phyloP scores from a whole-genome alignment of 2,797 vertebrate species.

The Helostoma temminkii region DNA sequence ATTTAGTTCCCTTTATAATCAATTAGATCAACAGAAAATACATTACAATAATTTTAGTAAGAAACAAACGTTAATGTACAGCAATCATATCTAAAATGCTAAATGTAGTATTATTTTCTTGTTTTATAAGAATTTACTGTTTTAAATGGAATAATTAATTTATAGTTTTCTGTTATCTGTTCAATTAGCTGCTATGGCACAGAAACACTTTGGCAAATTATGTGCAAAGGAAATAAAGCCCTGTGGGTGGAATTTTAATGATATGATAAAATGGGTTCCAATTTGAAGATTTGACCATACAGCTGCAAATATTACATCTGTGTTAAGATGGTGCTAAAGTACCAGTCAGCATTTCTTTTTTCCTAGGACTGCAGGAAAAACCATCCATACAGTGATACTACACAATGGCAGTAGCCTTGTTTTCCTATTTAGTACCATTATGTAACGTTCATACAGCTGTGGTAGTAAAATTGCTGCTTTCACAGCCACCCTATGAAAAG shows the following conservation, averaged over 20 bases:
- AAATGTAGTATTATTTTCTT: too few relatives aligned
- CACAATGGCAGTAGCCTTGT: neutral
- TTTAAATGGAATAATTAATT: constrained; percentile 36
- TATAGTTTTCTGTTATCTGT: constrained; percentile 47
- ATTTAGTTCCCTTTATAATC: too few relatives aligned
- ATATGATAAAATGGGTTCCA: constrained; percentile 30
- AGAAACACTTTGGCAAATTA: constrained; percentile 18
- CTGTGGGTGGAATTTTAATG: constrained; percentile 46
- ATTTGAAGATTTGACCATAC: constrained; percentile 9
- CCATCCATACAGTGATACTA: neutral
- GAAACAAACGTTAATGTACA: too few relatives aligned
- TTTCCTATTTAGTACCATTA: neutral
- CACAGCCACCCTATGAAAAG: neutral
- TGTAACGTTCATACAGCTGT: neutral
- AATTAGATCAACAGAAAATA: too few relatives aligned
- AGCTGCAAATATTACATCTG: constrained; percentile 10
- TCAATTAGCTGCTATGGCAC: constrained; percentile 58
- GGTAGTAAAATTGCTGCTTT: constrained; percentile 10
- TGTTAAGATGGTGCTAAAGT: constrained; percentile 1
- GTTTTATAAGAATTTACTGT: too few relatives aligned
- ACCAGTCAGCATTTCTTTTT: constrained; percentile 20
- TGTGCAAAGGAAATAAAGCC: constrained; percentile 24
- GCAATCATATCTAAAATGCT: too few relatives aligned
- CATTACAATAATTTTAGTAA: too few relatives aligned
- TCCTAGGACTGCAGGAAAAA: neutral